Conservation (phyloP, 2,113 vertebrate species). For the Tyrannus savana region DNA sequence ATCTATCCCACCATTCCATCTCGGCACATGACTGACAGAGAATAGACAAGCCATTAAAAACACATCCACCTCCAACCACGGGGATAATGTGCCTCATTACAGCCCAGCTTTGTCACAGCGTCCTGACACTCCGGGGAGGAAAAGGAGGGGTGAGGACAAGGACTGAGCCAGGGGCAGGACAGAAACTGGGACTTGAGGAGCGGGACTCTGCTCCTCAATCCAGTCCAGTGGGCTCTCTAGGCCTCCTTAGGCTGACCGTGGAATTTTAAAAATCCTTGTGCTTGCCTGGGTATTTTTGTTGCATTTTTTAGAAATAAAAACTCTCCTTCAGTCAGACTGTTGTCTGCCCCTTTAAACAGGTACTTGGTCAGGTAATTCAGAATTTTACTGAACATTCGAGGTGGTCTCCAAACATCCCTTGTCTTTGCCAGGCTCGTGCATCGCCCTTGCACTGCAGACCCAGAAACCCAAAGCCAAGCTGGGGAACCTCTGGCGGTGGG, state of each 20-base stretch:
- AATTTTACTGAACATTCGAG: neutral
- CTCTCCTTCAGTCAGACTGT: neutral
- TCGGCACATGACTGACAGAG: slow-evolving; percentile 67
- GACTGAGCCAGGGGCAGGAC: neutral
- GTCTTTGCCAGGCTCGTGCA: neutral
- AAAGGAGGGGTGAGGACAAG: slow-evolving; percentile 36
- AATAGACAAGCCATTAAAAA: slow-evolving; percentile 73
- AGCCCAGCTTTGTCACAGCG: slow-evolving; percentile 64
- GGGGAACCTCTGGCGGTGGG: neutral
- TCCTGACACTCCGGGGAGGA: slow-evolving; percentile 69
- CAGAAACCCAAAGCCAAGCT: neutral
- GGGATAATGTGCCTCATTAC: slow-evolving; percentile 73
- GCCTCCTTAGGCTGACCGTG: slow-evolving; percentile 38
- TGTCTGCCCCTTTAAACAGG: neutral
- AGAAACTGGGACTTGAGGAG: slow-evolving; percentile 23
- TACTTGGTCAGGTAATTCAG: neutral
- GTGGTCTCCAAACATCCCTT: neutral
- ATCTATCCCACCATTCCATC: slow-evolving; percentile 56
- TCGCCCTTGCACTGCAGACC: neutral
- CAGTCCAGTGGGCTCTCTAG: slow-evolving; percentile 36
- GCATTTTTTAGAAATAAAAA: neutral
- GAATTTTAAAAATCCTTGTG: neutral
- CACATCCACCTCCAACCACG: slow-evolving; percentile 77
- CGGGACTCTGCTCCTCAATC: slow-evolving; percentile 39
- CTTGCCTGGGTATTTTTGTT: neutral